These are phyloP conservation scores for Acanthopagrus latus DNA, from an alignment of 2,797 vertebrate genomes.

Conservation along the genomic window DNA sequence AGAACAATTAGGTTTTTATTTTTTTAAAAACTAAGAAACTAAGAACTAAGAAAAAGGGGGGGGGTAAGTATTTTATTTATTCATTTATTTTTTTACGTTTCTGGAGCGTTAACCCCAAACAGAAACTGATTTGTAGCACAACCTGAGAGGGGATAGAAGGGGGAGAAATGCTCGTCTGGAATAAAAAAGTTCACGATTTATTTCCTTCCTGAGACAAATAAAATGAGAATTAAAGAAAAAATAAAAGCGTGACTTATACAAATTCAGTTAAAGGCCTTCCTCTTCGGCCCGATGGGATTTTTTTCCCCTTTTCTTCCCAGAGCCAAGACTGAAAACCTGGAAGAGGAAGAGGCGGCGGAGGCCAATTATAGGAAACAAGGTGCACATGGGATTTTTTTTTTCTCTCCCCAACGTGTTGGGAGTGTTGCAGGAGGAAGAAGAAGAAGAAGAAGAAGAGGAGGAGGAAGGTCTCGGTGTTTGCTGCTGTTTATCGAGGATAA, in stretches of 20 bases:
- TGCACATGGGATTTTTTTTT: constrained; percentile 68
- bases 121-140: neutral
- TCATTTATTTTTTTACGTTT: neutral
- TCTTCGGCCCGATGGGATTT: constrained; percentile 4
- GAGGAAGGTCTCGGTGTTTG: neutral
- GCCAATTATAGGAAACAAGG: constrained; percentile 72
- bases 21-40: too few relatives aligned
- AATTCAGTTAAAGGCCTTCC: too few relatives aligned
- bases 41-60: neutral
- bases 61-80: neutral
- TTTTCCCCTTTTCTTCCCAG: too few relatives aligned
- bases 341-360: constrained; percentile 36
- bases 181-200: neutral
- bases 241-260: neutral
- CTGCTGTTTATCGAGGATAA: neutral
- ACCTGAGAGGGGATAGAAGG: neutral
- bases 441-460: too few relatives aligned
- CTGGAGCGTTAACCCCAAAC: neutral
- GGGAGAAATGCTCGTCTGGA: neutral
- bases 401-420: neutral
- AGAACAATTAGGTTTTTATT: neutral
- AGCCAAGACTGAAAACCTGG: constrained; percentile 23
- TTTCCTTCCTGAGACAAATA: neutral
- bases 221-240: neutral
- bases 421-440: constrained; percentile 10